Conservation (phyloP, 2,797 vertebrate species). For the Strix occidentalis region DNA sequence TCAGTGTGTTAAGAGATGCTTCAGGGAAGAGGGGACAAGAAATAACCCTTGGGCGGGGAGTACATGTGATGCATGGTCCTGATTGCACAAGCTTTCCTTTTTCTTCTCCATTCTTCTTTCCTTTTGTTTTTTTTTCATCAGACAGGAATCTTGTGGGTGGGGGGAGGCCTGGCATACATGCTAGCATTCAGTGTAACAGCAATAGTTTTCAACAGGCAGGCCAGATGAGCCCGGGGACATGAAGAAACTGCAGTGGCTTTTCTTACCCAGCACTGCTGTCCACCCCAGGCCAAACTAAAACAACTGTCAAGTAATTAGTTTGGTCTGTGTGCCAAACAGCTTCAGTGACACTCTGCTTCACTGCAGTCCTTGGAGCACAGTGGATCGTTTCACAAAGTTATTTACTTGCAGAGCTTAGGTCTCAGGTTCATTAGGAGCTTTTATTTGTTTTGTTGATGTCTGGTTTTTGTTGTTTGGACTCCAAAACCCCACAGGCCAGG, state of each 20-base stretch:
- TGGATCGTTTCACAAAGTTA: not conserved
- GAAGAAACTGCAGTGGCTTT: not conserved
- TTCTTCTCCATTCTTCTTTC: not conserved
- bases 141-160: not conserved
- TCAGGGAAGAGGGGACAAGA: slow-evolving; percentile 11
- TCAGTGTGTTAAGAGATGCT: slow-evolving; percentile 1
- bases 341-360: not conserved
- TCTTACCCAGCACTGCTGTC: not conserved
- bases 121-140: not conserved
- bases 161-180: not conserved
- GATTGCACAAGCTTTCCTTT: not conserved
- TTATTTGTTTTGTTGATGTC: not conserved
- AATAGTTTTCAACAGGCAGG: not conserved
- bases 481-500: not conserved
- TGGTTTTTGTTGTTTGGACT: not conserved
- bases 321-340: not conserved
- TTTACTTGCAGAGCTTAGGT: not conserved
- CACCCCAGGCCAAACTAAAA: not conserved
- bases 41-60: slow-evolving; percentile 1
- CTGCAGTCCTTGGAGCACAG: not conserved
- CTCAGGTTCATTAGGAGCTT: not conserved
- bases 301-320: not conserved
- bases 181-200: not conserved
- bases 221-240: not conserved
- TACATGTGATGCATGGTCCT: not conserved